Conservation (phyloP, 37 sponge, comb jelly and placozoan genomes). For the Geodia barretti region DNA sequence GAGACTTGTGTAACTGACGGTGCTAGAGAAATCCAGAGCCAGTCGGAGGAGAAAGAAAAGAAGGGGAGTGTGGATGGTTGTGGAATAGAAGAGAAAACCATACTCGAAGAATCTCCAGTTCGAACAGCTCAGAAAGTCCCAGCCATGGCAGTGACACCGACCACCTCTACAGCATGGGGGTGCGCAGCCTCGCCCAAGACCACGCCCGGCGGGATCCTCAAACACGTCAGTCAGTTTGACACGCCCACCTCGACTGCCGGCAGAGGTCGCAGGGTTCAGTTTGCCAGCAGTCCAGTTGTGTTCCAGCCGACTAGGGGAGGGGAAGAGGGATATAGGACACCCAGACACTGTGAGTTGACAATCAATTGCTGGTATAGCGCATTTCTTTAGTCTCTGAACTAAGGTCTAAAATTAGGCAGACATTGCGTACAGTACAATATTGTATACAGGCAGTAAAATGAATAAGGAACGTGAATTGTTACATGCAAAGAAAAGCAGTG, state of each 20-base stretch:
- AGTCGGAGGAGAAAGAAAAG: neutral
- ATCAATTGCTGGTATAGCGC: too few relatives aligned
- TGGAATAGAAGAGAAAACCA: neutral
- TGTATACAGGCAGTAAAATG: too few relatives aligned
- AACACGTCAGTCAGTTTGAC: constrained; percentile 65
- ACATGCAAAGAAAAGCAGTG: too few relatives aligned
- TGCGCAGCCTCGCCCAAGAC: neutral
- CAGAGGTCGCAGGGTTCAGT: constrained; percentile 33
- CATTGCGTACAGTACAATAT: too few relatives aligned
- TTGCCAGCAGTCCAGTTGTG: constrained; percentile 26
- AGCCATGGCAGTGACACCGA: neutral
- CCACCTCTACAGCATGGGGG: too few relatives aligned
- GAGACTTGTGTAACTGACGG: neutral
- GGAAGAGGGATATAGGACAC: neutral
- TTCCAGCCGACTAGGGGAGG: neutral
- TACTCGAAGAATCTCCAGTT: neutral
- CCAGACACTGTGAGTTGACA: neutral
- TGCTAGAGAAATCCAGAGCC: neutral
- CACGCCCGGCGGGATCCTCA: constrained; percentile 46
- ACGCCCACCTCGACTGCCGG: constrained; percentile 28
- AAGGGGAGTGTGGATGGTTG: neutral
- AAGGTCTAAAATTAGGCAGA: too few relatives aligned
- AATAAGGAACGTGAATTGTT: too few relatives aligned
- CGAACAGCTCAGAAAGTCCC: neutral
- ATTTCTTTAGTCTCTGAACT: too few relatives aligned